Evolutionary conservation across 2,888 invertebrate genomes (phyloP), one percentile per base, ranked within the genome.

Genomic region (Drosophila longiperda): DNA sequence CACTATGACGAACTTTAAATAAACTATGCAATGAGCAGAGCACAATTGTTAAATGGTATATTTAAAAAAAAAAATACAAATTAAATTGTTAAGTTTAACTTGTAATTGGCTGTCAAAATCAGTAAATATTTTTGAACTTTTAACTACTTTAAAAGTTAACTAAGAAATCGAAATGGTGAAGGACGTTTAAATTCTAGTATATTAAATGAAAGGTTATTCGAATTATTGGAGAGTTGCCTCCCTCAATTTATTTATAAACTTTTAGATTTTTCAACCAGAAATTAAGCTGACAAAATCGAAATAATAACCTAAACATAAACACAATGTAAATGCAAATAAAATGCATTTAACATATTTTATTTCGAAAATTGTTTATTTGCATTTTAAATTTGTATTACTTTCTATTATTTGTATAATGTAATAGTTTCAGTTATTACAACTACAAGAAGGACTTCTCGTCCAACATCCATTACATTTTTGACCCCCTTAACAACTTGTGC

Each of bases 81-180:
- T 57, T n/a, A 29, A 29, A 9, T 17, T 20, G 9, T 57, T 15
- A 57, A 40, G n/a, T 32, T 5, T 15, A 20, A 20, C 40, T 42
- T 57, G 32, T 57, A 42, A 57, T 40, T 57, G 17, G 42, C 9
- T 20, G n/a, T 45, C n/a, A 57, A 40, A 33, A 23, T 34, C 15
- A 5, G 58, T 38, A 23, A 64, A 48, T 48, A 32, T 38, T 29
- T 48, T 4, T 23, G 23, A 17, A 36, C 26, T 49, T 48, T 15
- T 4, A 48, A 45, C 5, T 7, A n/a, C 6, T n/a, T 34, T 20
- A 15, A 20, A 12, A 45, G 7, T 20, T 45, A 20, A 15, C 1
- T 15, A 7, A 3, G 12, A 7, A 15, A 23, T 23, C 8, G 4
- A 3, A 3, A 15, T 23, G 3, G 20, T 20, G 7, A 7, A 1